These are phyloP conservation scores for Drosophila quinaria DNA, from an alignment of 2,888 invertebrate species.

Conservation along the genomic window DNA sequence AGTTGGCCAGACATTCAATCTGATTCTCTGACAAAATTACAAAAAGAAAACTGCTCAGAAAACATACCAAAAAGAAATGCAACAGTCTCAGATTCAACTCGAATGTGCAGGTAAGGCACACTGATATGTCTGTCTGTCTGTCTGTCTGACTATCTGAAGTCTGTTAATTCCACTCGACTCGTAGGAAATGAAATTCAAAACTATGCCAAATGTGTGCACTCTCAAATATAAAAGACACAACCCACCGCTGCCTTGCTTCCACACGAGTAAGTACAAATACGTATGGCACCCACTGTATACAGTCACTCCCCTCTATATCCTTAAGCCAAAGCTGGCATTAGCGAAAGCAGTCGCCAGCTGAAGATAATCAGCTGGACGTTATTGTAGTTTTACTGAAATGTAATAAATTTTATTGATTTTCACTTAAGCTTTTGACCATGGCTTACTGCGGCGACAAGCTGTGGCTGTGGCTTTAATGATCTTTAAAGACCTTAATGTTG, in stretches of 20 bases:
- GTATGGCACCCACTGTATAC: background rate
- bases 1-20: slow-evolving; percentile 17
- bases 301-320: background rate
- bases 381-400: slow-evolving; percentile 49
- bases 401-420: slow-evolving; percentile 69
- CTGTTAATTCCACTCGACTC: slow-evolving; percentile 54
- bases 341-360: slow-evolving; percentile 24
- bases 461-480: slow-evolving; percentile 49
- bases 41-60: background rate
- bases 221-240: slow-evolving; percentile 29
- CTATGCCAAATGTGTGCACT: slow-evolving; percentile 50
- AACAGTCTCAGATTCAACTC: slow-evolving; percentile 25
- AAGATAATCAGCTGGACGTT: slow-evolving; percentile 24
- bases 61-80: slow-evolving; percentile 1
- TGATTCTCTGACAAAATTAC: slow-evolving; percentile 6
- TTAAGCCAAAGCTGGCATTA: slow-evolving; percentile 23
- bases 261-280: slow-evolving; percentile 3
- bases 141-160: slow-evolving; percentile 1
- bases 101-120: background rate
- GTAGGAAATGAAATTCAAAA: slow-evolving; percentile 68
- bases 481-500: slow-evolving; percentile 52
- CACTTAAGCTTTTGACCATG: slow-evolving; percentile 42
- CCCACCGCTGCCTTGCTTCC: slow-evolving; percentile 20
- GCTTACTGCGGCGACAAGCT: slow-evolving; percentile 9
- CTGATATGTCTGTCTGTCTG: slow-evolving; percentile 3